A percentile compares a stretch with the other conserved stretches of the same genome.
phyloP scores from a whole-genome alignment of 2,113 vertebrate species.

The Spea bombifrons region DNA sequence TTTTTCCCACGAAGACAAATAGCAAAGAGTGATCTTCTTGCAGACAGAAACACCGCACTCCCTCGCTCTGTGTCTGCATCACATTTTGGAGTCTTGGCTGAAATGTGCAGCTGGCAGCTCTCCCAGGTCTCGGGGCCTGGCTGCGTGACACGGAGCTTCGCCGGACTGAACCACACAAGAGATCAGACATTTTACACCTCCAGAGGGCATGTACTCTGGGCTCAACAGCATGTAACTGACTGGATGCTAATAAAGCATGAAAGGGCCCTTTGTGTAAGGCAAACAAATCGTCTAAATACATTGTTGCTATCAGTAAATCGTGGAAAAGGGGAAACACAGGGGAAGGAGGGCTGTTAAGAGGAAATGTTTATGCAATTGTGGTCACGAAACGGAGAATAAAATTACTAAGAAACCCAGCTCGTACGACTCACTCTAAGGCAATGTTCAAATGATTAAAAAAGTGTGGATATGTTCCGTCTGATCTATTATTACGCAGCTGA shows the following conservation, averaged over 20 bases:
- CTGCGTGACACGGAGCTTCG: constrained; percentile 8
- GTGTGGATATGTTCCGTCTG: no score
- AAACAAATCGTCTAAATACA: background rate
- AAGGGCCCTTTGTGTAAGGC: constrained; percentile 18
- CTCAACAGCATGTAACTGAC: constrained; percentile 1
- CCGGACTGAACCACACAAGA: constrained; percentile 10
- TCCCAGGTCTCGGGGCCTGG: constrained; percentile 15
- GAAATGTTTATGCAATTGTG: no score
- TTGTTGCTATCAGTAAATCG: background rate
- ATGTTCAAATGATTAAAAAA: no score
- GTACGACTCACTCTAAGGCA: no score
- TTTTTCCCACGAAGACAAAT: constrained; percentile 1
- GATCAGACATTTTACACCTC: constrained; percentile 32
- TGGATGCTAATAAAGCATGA: constrained; percentile 23
- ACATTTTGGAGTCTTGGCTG: constrained; percentile 13
- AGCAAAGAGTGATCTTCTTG: constrained; percentile 16
- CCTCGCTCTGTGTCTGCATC: constrained; percentile 8
- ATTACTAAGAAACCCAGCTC: no score
- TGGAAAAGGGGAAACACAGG: background rate
- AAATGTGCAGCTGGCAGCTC: constrained; percentile 19
- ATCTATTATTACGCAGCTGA: no score
- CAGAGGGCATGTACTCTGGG: constrained; percentile 10
- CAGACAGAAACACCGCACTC: constrained; percentile 13
- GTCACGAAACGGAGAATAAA: no score
- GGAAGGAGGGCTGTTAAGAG: background rate